Evolutionary conservation across 1,140 invertebrate genomes (phyloP).

Genomic region (Trypoxylus dichotomus): DNA sequence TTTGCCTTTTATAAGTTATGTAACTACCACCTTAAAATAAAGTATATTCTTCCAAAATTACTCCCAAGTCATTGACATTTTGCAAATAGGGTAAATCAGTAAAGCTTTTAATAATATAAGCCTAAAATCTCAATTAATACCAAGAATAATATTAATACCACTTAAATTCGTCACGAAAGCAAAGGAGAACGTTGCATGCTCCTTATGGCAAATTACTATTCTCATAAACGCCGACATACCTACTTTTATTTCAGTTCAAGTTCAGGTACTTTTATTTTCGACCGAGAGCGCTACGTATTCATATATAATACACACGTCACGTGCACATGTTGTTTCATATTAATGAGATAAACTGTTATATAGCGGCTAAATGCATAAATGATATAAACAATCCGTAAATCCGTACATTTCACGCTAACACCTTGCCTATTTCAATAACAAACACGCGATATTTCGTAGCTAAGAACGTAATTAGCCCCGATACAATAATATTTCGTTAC

Average conservation of each 20-base stretch:
- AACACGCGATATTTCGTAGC: not conserved
- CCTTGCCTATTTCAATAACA: not conserved
- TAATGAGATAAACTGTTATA: not conserved
- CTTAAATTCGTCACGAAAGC: no score
- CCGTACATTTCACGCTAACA: not conserved
- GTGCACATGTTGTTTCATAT: not conserved
- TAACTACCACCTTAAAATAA: no score
- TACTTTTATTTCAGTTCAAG: conserved; percentile 17
- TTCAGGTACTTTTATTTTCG: conserved; percentile 20
- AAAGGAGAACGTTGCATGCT: no score
- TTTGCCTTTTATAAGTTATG: no score
- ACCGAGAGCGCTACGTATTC: not conserved
- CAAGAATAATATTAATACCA: no score
- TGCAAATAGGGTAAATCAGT: no score
- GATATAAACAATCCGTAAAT: not conserved
- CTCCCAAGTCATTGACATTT: no score
- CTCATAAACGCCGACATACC: not conserved
- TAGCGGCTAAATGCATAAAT: not conserved
- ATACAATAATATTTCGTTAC: no score
- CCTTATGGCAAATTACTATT: not conserved
- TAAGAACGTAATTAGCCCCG: no score
- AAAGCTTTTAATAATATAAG: no score
- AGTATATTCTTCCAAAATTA: no score
- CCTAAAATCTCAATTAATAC: no score
- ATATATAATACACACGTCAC: not conserved